Conservation (phyloP, 2,888 invertebrate genomes). For the Diplolepis rosae region DNA sequence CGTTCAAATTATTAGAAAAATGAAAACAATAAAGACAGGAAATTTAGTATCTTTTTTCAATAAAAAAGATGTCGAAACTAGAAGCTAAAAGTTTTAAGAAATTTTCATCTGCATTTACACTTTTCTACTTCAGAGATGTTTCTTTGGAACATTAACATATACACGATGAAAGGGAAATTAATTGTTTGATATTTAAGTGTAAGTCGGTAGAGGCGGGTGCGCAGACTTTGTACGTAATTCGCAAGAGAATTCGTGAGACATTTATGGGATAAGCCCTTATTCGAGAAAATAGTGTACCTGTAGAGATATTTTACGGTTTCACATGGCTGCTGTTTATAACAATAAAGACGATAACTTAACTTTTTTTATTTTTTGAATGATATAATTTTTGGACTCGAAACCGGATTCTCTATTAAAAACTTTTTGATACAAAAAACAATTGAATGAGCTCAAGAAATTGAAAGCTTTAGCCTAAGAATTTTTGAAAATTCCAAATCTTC, state of each 20-base stretch:
- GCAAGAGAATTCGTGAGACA: constrained; percentile 17
- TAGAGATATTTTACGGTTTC: background rate
- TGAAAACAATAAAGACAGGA: too few species aligned
- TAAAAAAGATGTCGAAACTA: background rate
- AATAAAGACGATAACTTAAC: background rate
- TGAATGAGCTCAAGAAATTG: too few species aligned
- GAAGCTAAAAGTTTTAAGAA: background rate
- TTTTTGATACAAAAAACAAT: too few species aligned
- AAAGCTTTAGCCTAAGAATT: too few species aligned
- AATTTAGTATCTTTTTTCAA: background rate
- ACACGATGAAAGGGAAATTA: constrained; percentile 16
- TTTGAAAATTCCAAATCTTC: too few species aligned
- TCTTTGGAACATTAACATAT: constrained; percentile 3
- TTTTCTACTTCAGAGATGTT: constrained; percentile 3
- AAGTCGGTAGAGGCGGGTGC: background rate
- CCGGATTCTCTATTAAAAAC: too few species aligned
- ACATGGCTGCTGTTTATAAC: background rate
- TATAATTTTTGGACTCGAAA: too few species aligned
- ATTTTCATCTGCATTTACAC: background rate
- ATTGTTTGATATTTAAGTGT: constrained; percentile 1
- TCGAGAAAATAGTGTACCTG: constrained; percentile 16
- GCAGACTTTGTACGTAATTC: background rate
- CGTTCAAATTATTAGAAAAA: too few species aligned
- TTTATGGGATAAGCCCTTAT: constrained; percentile 1
- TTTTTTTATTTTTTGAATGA: too few species aligned